Base-by-base conservation (phyloP, 2,113 vertebrate species). In the Morone chrysops region DNA sequence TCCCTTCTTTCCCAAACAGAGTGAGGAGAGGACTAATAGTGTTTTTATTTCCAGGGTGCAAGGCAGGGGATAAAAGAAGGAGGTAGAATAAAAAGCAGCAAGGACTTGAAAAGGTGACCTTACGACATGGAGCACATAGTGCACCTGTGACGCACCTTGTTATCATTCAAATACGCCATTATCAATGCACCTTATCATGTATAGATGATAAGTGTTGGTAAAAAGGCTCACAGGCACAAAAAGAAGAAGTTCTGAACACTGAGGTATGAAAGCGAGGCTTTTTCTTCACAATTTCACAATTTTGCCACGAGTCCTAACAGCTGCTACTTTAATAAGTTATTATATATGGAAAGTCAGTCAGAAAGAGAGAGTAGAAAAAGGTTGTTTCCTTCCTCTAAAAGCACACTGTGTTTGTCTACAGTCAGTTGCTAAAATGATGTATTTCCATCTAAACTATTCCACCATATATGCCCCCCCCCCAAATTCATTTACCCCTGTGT, bases 11-110 rank as follows among this genome's bases (percentile, higher is more conserved):
- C 73, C 78, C 75, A 82, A 70, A 76, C 56, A 53, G 78, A 81
- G 75, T 38, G 10, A 82, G 16, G 79, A 82, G 67, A 18, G 66
- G 75, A 70, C 70, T 87, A 80, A 93, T 81, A 36, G 78, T 70
- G 45, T 69, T 90, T 92, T 90, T 87, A 84, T 91, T 87, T 81
- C 80, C 82, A 77, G 45, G 81, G 47, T 62, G 40, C 53, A 54
- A 22, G 18, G 50, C 6, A 54, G 71, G 43, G 75, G 66, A 85
- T 53, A 54, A 79, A 70, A 62, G 60, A 56, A 77, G 31, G 8
- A 38, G 80, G 59, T 8, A 31, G 70, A 68, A 70, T 79, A 70
- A 90, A 91, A 66, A 78, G 54, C 4, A 60, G 8, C 38, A 14
- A n/a, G 45, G 50, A 59, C 51, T 68, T 72, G 60, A 47, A 81